Evolutionary conservation across 2,888 invertebrate species (phyloP).

Genomic region (Melipona beecheii): DNA sequence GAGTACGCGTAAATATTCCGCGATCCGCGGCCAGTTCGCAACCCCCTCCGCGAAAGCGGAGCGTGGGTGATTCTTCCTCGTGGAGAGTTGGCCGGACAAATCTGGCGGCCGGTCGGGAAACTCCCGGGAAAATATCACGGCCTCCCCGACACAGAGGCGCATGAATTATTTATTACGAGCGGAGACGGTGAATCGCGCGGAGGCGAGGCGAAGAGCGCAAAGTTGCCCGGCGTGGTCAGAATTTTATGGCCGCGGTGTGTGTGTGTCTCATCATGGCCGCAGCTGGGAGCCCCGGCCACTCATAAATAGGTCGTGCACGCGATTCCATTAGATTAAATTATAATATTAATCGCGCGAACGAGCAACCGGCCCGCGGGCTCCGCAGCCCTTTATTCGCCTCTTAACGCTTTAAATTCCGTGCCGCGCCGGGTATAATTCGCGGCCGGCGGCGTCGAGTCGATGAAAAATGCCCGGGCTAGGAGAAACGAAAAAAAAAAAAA

Average conservation of each 20-base stretch:
- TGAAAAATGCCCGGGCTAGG: conserved; percentile 27
- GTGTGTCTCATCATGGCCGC: conserved; percentile 52
- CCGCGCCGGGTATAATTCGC: conserved; percentile 24
- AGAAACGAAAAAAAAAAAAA: neutral
- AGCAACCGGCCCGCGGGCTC: conserved; percentile 5
- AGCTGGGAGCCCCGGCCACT: conserved; percentile 10
- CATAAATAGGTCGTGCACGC: conserved; percentile 65
- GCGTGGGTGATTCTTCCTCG: conserved; percentile 30
- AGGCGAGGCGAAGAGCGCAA: neutral
- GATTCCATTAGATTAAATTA: conserved; percentile 71
- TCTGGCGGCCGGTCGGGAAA: conserved; percentile 47
- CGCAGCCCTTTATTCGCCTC: conserved; percentile 18
- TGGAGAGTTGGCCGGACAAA: conserved; percentile 32
- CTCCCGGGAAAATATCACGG: conserved; percentile 63
- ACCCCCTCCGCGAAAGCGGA: neutral
- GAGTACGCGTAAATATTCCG: too few relatives aligned
- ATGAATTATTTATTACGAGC: conserved; percentile 70
- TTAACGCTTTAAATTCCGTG: conserved; percentile 46
- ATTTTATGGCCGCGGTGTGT: conserved; percentile 63
- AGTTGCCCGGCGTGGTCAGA: conserved; percentile 51
- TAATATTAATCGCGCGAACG: conserved; percentile 70
- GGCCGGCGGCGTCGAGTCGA: conserved; percentile 24
- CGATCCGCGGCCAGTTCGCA: too few relatives aligned
- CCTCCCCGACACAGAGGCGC: conserved; percentile 29
- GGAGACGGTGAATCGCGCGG: conserved; percentile 64